Base-by-base conservation (phyloP, 2,888 invertebrate species). In the Suillia variegata region DNA sequence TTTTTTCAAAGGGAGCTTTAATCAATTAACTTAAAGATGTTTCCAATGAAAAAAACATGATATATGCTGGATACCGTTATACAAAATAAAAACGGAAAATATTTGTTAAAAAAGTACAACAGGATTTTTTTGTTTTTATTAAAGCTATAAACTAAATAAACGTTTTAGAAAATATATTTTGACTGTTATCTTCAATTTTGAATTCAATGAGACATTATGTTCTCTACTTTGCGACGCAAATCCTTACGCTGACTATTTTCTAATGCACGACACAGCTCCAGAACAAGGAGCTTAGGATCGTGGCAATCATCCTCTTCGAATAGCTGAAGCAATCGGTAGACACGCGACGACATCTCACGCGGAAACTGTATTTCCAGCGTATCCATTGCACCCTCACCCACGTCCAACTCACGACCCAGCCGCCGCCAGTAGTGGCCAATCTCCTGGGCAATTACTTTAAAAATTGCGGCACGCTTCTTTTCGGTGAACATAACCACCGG, bases 341-440 rank as follows among this genome's bases (percentile, higher is more conserved):
- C 73, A 20, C 73, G 75, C 0, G 78, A 71, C 15, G 71, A 71
- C 0, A 78, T 61, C 5, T 79, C 77, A 0, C 69, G 65, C 0
- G 74, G 75, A 66, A 68, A 71, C 2, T 73, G 70, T 0, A 59
- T 18, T 56, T 80, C 80, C 1, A 81, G 70, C 2, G 64, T 68
- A 49, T 81, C 81, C 71, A 81, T 73, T 1, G 63, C 61, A 2
- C 81, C 81, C 42, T 81, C 77, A 3, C 66, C 62, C 5, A 81
- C 65, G n/a, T 64, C 59, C 6, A 82, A 51, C 21, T 73, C 71
- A 0, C 81, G 71, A 0, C 81, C 82, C 5, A 81, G 65, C 5
- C 66, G 62, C 4, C 80, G 74, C 81, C 82, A 81, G 38, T 69
- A 71, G 2, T 70, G 73, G 0, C 82, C 82, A 58, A 82, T 69